Evolutionary conservation across 2,888 invertebrate species (phyloP).

Genomic region (Lacanobia oleracea): DNA sequence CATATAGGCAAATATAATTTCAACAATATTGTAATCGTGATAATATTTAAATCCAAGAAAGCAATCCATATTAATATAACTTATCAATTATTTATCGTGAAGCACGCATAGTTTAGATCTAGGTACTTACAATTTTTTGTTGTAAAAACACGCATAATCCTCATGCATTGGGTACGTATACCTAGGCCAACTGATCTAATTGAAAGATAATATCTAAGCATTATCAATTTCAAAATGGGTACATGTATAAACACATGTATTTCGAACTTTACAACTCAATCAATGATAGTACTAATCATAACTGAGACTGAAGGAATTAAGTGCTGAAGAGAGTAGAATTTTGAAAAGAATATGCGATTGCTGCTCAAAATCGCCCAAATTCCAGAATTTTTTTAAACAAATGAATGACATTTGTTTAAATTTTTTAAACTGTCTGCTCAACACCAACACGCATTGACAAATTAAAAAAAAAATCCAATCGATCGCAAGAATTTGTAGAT

Average conservation of each 20-base stretch:
- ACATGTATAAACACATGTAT: not conserved
- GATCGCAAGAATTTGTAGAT: no score
- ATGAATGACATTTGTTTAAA: no score
- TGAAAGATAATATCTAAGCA: not conserved
- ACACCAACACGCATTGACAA: no score
- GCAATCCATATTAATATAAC: conserved; percentile 1
- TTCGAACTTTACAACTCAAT: not conserved
- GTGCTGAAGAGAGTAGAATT: not conserved
- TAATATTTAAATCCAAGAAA: conserved; percentile 20
- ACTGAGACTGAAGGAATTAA: not conserved
- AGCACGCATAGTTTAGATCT: conserved; percentile 10
- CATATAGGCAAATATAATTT: no score
- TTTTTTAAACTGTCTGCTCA: no score
- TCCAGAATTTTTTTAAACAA: no score
- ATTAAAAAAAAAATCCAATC: no score
- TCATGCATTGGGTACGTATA: not conserved
- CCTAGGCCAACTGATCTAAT: not conserved
- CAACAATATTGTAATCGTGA: not conserved
- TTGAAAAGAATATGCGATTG: no score
- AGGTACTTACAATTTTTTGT: not conserved
- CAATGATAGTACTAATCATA: not conserved
- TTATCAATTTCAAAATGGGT: not conserved
- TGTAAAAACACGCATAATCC: not conserved
- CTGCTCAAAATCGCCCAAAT: no score
- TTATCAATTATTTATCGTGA: conserved; percentile 27